Evolutionary conservation across 2,113 vertebrate species (phyloP), one percentile per base, ranked within the genome.

Genomic region (Halichoerus grypus): DNA sequence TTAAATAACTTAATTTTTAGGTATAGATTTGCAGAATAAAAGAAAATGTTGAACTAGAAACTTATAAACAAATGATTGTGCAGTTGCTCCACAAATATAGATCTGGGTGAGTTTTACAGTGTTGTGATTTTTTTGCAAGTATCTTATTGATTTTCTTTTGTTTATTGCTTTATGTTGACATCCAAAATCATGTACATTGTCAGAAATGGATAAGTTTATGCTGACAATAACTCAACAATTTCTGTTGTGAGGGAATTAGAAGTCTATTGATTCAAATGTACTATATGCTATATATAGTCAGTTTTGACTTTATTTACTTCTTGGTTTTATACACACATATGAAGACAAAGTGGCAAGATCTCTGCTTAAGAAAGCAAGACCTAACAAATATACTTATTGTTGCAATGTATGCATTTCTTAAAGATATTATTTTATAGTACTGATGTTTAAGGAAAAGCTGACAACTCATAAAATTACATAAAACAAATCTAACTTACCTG

Each of bases 31-130:
- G 39, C 8, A 83, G 61, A 72, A 39, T 59, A 90, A 61, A 67
- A 67, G 51, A 85, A 96, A 97, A 95, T 67, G 1, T 88, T 97
- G 92, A 94, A 97, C 95, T 88, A 93, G 96, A 98, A 98, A 98
- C 94, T 81, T 82, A 14, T 57, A 65, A 97, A 97, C 3, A 84
- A 59, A 21, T 77, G 19, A 85, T 89, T 89, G 46, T 42, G 14
- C 22, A 71, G 16, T 49, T 74, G 36, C 67, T 84, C 31, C 59
- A 89, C 16, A 95, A 55, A 53, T 53, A 46, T 69, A 97, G 94
- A 97, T 97, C 94, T 86, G 74, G 97, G 77, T 92, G 76, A 92
- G 14, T 9, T 94, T 63, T 67, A 98, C 59, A 55, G 42, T 18
- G 18, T 10, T 72, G 69, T 26, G 39, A 28, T 51, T 33, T 31